phyloP scores from a whole-genome alignment of 2,888 invertebrate species.

The Ferrisia virgata region DNA sequence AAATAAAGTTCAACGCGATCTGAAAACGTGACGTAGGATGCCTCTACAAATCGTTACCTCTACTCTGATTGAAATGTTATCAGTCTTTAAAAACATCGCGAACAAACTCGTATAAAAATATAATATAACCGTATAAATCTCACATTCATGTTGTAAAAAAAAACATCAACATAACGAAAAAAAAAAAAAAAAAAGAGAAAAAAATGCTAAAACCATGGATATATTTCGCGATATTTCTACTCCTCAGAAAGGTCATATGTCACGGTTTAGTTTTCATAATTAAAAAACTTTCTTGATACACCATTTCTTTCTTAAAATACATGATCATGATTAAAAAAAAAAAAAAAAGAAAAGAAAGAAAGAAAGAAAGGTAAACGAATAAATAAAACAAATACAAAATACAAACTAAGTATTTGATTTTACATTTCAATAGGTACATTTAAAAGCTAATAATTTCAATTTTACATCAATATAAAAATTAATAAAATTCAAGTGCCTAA shows the following conservation, averaged over 20 bases:
- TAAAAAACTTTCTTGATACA: neutral
- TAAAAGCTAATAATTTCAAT: neutral
- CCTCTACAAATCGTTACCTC: conserved; percentile 10
- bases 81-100: conserved; percentile 20
- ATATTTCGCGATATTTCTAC: neutral
- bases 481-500: neutral
- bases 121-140: neutral
- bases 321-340: neutral
- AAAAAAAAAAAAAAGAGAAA: neutral
- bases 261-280: neutral
- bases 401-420: conserved; percentile 17
- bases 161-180: neutral
- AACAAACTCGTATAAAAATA: neutral
- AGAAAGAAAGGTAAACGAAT: no score
- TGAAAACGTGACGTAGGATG: neutral
- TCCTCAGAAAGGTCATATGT: neutral
- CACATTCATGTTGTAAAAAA: conserved; percentile 9
- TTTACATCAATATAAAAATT: neutral
- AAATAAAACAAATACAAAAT: neutral
- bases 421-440: conserved; percentile 7
- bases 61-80: conserved; percentile 14
- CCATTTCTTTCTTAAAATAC: neutral
- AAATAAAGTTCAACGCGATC: neutral
- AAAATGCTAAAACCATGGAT: conserved; percentile 9
- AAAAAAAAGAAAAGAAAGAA: neutral